Base-by-base conservation (phyloP, 2,888 invertebrate species). In the Subacronicta megacephala region DNA sequence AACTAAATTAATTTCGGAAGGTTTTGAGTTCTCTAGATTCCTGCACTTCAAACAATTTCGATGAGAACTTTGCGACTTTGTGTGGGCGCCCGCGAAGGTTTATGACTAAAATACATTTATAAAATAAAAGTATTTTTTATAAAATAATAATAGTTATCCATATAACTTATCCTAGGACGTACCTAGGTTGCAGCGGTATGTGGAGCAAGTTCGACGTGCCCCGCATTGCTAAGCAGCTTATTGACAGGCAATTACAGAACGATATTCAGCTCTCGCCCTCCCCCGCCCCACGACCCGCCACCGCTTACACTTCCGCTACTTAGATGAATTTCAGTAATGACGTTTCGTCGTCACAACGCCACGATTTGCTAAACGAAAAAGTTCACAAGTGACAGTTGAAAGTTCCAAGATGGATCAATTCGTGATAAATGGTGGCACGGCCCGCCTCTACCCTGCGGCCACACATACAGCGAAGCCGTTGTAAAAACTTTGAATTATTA, bases 341-440 rank as follows among this genome's bases (percentile, higher is more conserved):
- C 82, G 72, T 72, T 78, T 74, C 76, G 63, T 60, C 65, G 68
- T 59, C 68, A 72, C 65, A 68, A 75, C 75, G 75, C 65, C 71
- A 67, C 78, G 78, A 82, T 83, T 82, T 82, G 75, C 75, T 86
- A 85, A 89, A 85, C 86, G 85, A 86, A 87, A 89, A 87, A 88
- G 83, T 88, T 85, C 78, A 77, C 80, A 76, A 86, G 78, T 84
- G 90, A 85, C 88, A 89, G 84, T 82, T 74, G 77, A 75, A 77
- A 82, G 80, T 83, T 80, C 70, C 66, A 68, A 80, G 83, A 87
- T 83, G 85, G 88, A 90, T 90, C 88, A 87, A 88, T 85, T 79
- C 75, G 75, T 89, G 89, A 90, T 90, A 89, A 88, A 90, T 89
- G 83, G 78, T 76, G 75, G 68, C 81, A 81, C 81, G 79, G 82